Evolutionary conservation across 1,140 invertebrate genomes (phyloP), one percentile per base, ranked within the genome.

Genomic region (Fopius arisanus): DNA sequence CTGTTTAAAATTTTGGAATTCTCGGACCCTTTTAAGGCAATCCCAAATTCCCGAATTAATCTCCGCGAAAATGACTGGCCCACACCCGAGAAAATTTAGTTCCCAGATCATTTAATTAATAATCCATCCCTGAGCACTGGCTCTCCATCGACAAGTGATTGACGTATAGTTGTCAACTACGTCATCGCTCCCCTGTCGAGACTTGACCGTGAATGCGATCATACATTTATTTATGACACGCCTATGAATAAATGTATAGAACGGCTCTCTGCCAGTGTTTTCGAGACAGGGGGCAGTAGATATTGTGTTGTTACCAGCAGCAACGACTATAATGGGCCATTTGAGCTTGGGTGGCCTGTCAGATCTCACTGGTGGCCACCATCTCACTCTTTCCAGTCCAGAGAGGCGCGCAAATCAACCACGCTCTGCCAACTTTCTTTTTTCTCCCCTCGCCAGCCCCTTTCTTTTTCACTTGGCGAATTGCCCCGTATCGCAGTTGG

Each of bases 211-310:
- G 73, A 65, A 74, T 19, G 78, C 84, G 79, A 86, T 86, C 86
- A 87, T 87, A 79, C 82, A 87, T 87, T 86, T 86, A 87, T 87
- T 87, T 86, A 87, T 87, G 83, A 86, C 86, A 77, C 80, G 80
- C 79, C 83, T 26, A 87, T 87, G 86, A 87, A 87, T 87, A 87
- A 86, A 86, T 87, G 84, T 83, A 87, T 87, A 81, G 33, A 7
- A 70, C 79, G 79, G 80, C 78, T 76, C 70, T 31, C 33, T 40
- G 26, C 3, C 3, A 28, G 48, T 68, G 2, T 19, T 71, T 26
- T 37, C 43, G 31, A 19, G 54, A 62, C 33, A 41, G 43, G 29
- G 48, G 31, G 9, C 68, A 59, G 59, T n/a, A 63, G 73, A 74
- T 74, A 74, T 74, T 62, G 66, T 63, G 62, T 74, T 70, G 67